phyloP scores from a whole-genome alignment of 2,797 vertebrate species.

The Potorous gilbertii region DNA sequence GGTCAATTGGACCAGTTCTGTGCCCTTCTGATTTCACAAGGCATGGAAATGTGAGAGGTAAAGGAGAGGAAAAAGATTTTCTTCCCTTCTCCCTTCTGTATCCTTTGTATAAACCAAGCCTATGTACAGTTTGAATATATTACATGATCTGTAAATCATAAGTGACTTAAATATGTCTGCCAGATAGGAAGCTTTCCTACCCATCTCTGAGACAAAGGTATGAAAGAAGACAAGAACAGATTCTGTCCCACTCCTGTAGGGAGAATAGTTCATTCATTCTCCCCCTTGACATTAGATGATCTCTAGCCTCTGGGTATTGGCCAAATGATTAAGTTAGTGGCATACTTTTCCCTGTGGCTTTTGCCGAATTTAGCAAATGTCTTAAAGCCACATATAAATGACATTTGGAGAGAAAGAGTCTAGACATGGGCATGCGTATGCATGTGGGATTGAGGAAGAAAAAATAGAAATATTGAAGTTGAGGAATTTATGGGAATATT shows the following conservation, averaged over 20 bases:
- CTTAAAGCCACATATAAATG: neutral
- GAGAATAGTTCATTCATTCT: neutral
- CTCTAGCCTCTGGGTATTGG: neutral
- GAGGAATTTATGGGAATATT: neutral
- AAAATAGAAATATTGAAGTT: conserved; percentile 16
- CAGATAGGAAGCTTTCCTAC: neutral
- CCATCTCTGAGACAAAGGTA: neutral
- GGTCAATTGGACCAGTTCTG: neutral
- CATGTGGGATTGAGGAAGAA: neutral
- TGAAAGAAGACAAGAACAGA: conserved; percentile 3
- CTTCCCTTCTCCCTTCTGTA: neutral
- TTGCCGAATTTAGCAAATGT: conserved; percentile 5
- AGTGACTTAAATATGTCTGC: neutral
- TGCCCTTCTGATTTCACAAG: conserved; percentile 5
- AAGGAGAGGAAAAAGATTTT: conserved; percentile 1
- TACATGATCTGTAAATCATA: neutral
- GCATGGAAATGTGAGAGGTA: neutral
- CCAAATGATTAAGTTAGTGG: neutral
- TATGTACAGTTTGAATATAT: neutral
- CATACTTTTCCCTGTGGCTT: neutral
- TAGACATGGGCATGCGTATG: neutral
- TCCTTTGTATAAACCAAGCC: neutral
- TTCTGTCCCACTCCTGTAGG: neutral
- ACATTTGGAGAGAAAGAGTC: neutral
- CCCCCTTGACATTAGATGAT: neutral